phyloP scores from a whole-genome alignment of 2,113 vertebrate genomes.

The Stegastes partitus region DNA sequence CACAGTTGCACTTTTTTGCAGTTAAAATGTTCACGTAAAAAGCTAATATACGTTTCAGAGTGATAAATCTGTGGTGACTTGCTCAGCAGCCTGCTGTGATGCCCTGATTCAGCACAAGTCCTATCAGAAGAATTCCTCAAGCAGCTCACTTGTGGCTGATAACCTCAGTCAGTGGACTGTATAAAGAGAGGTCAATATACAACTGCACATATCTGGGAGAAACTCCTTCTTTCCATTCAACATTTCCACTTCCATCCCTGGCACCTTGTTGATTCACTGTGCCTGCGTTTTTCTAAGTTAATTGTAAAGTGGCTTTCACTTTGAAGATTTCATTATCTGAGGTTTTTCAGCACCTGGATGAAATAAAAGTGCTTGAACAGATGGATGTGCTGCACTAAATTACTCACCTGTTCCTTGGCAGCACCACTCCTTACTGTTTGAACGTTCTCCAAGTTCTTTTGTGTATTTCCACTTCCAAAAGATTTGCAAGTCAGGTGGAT shows the following conservation, averaged over 20 bases:
- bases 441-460: too few relatives aligned
- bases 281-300: background rate
- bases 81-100: constrained; percentile 11
- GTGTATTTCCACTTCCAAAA: too few relatives aligned
- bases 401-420: too few relatives aligned
- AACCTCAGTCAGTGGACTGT: constrained; percentile 65
- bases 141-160: constrained; percentile 59
- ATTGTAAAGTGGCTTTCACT: background rate
- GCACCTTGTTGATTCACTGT: constrained; percentile 1
- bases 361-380: too few relatives aligned
- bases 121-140: constrained; percentile 73
- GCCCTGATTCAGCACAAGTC: constrained; percentile 20
- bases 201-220: constrained; percentile 37
- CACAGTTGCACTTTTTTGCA: background rate
- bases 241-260: constrained; percentile 18
- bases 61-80: constrained; percentile 8
- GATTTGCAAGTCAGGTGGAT: too few relatives aligned
- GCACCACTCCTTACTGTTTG: too few relatives aligned
- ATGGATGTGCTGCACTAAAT: too few relatives aligned
- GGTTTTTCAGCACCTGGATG: too few relatives aligned
- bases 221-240: constrained; percentile 17
- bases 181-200: constrained; percentile 78
- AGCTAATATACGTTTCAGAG: constrained; percentile 23
- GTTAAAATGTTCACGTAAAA: background rate
- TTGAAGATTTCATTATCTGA: too few relatives aligned